Evolutionary conservation across 2,113 vertebrate species (phyloP).

Genomic region (Saguinus imperator): DNA sequence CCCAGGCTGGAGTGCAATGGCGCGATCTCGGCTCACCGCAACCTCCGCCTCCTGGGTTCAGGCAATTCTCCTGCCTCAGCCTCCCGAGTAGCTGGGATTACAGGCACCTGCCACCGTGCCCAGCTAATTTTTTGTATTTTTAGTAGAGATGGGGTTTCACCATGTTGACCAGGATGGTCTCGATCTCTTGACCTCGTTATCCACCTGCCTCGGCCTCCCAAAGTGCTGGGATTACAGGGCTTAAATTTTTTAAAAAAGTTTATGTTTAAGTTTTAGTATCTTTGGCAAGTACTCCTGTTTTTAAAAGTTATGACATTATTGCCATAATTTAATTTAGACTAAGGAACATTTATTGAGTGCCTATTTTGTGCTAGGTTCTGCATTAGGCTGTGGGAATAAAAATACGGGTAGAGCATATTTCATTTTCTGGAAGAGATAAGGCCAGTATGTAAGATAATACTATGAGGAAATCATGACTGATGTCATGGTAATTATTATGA

Average conservation of each 20-base stretch:
- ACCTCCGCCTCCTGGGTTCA: too few relatives aligned
- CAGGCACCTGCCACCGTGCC: too few relatives aligned
- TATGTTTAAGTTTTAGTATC: slow-evolving; percentile 25
- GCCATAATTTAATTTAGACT: neutral
- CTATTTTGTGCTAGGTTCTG: neutral
- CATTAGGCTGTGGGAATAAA: neutral
- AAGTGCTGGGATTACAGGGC: too few relatives aligned
- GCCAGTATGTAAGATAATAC: neutral
- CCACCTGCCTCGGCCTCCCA: too few relatives aligned
- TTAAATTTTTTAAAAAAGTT: neutral
- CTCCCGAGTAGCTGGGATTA: too few relatives aligned
- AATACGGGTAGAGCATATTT: neutral
- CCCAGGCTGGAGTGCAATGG: too few relatives aligned
- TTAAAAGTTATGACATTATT: neutral
- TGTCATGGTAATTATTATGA: neutral
- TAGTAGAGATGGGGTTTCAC: too few relatives aligned
- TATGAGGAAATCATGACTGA: neutral
- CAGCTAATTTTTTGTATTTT: too few relatives aligned
- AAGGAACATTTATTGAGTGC: slow-evolving; percentile 8
- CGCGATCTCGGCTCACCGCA: too few relatives aligned
- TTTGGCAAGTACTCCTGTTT: neutral
- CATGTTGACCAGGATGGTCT: too few relatives aligned
- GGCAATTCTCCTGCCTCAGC: too few relatives aligned
- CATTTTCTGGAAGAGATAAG: neutral
- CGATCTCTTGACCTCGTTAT: too few relatives aligned